These are phyloP conservation scores for Xyliphius kryptos DNA, from an alignment of 2,113 vertebrate genomes.

Conservation along the genomic window DNA sequence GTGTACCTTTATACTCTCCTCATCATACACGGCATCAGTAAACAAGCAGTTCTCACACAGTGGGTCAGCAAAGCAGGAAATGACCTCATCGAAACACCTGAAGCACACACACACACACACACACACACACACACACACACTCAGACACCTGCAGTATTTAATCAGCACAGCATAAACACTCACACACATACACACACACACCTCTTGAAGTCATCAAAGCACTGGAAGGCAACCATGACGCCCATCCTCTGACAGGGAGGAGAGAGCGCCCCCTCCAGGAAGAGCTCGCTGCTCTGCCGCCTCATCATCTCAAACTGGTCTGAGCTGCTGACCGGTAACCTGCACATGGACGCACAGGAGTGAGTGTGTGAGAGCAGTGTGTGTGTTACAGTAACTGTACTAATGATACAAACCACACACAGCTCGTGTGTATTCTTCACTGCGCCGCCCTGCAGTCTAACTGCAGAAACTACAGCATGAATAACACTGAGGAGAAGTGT, in stretches of 20 bases:
- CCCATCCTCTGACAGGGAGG: constrained; percentile 89
- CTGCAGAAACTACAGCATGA: too few relatives aligned
- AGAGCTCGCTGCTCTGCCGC: constrained; percentile 85
- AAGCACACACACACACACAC: too few relatives aligned
- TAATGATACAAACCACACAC: too few relatives aligned
- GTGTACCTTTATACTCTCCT: constrained; percentile 80
- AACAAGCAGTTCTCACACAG: constrained; percentile 62
- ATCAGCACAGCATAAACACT: too few relatives aligned
- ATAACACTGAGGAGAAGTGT: too few relatives aligned
- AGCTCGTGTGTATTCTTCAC: too few relatives aligned
- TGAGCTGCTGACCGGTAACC: constrained; percentile 72
- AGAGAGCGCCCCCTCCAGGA: constrained; percentile 80
- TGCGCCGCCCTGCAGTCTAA: too few relatives aligned
- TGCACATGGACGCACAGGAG: constrained; percentile 51
- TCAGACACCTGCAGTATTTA: neutral
- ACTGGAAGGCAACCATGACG: constrained; percentile 87
- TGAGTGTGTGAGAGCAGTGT: too few relatives aligned
- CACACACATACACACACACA: constrained; percentile 25
- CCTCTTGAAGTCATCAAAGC: constrained; percentile 88
- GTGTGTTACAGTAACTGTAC: too few relatives aligned
- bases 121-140: neutral
- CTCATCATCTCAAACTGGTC: constrained; percentile 72
- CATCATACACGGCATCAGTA: constrained; percentile 70
- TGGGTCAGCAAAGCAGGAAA: constrained; percentile 78
- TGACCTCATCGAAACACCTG: constrained; percentile 89